Base-by-base conservation (phyloP, 2,888 invertebrate genomes). In the Hecatera dysodea region DNA sequence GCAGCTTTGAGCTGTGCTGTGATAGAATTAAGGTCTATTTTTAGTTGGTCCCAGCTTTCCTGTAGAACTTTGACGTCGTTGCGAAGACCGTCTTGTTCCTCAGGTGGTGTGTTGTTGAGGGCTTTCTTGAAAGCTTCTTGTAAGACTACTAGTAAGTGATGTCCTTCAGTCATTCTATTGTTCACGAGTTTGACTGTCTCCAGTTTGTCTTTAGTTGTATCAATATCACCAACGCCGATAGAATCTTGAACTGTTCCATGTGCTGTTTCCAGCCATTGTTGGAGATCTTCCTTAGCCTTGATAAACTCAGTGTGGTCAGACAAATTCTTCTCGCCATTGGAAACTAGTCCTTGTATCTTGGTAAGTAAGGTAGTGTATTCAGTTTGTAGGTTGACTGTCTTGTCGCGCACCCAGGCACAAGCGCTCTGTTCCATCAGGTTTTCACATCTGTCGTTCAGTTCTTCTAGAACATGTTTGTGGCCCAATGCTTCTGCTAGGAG, bases 231-330 rank as follows among this genome's bases (percentile, higher is more conserved):
- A 59, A 97, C 97, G 52, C 98, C 98, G 70, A 97, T 96, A 84
- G 98, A 99, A 80, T 98, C 98, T 87, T 98, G 97, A 0, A 99
- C 97, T 7, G 98, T 97, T 42, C 98, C 98, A 83, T 98, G 98
- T 39, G 98, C 98, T 48, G 97, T 97, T 69, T 97, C 97, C 36
- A 99, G 94, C 99, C 99, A 99, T 72, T 97, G 96, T 80, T 98
- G 97, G 84, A 99, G 96, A 85, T 98, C 98, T 74, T 97, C 97
- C 88, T 98, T 98, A 24, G 98, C 98, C 86, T 98, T 98, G 11
- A 98, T 96, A 91, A 99, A 99, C 89, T 99, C 98, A 0, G 98
- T 98, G 88, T 99, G 98, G 90, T 99, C 99, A 0, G 98, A 98
- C 0, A 99, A 95, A 91, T 98, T 98, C 95, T 98, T 98, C 90